Percentiles rank a stretch among this genome's conserved stretches.
Evolutionary conservation across 2,113 vertebrate genomes (phyloP).

Genomic region (Clarias macrocephalus): DNA sequence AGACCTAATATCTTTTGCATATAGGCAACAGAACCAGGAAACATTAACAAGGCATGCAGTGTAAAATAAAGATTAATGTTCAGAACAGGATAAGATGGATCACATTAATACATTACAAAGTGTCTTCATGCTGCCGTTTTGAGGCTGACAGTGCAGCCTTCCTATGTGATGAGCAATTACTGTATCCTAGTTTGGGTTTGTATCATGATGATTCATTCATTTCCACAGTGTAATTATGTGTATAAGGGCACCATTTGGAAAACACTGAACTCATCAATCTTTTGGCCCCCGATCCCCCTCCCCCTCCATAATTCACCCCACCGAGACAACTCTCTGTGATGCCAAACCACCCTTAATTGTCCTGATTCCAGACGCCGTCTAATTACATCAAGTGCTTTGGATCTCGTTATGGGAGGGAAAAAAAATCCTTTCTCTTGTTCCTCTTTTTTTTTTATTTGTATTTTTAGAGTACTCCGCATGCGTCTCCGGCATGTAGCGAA

Average conservation of each 20-base stretch:
- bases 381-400: constrained; percentile 69
- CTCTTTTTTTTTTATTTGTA: neutral
- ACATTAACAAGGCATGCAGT: constrained; percentile 58
- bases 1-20: constrained; percentile 14
- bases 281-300: constrained; percentile 62
- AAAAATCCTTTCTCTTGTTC: constrained; percentile 41
- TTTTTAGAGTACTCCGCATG: constrained; percentile 38
- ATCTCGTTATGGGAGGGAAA: constrained; percentile 58
- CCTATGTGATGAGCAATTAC: constrained; percentile 75
- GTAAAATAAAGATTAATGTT: constrained; percentile 69
- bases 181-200: constrained; percentile 69
- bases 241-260: constrained; percentile 72
- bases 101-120: constrained; percentile 65
- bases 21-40: constrained; percentile 22
- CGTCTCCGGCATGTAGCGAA: constrained; percentile 41
- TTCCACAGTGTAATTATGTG: constrained; percentile 74
- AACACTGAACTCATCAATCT: constrained; percentile 78
- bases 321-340: constrained; percentile 68
- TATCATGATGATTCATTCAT: constrained; percentile 75
- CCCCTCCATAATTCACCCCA: constrained; percentile 60
- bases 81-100: constrained; percentile 72
- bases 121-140: constrained; percentile 61
- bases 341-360: constrained; percentile 73
- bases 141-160: constrained; percentile 67
- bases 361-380: constrained; percentile 68